A percentile compares a stretch with the other conserved stretches of the same genome.
These are phyloP conservation scores for Ceratina calcarata DNA, from an alignment of 1,140 invertebrate genomes.

Conservation along the genomic window DNA sequence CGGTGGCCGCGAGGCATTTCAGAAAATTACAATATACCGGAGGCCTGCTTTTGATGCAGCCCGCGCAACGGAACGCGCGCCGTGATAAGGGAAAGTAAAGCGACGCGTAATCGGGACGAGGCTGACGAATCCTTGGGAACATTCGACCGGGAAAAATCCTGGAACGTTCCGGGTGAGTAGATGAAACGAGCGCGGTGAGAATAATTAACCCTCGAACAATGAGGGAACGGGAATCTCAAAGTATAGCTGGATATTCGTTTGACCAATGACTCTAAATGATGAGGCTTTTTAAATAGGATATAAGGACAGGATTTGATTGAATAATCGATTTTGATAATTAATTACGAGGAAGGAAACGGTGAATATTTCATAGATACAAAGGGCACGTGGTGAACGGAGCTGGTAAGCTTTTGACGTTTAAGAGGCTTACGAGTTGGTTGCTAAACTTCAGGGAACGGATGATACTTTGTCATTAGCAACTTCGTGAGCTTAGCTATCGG, in stretches of 20 bases:
- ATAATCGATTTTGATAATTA: too few species aligned
- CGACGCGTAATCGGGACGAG: constrained; percentile 3
- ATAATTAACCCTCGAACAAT: too few species aligned
- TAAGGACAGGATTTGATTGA: too few species aligned
- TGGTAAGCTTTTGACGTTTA: constrained; percentile 2
- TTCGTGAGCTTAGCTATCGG: too few species aligned
- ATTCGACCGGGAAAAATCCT: background rate
- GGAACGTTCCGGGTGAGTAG: background rate
- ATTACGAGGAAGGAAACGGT: too few species aligned
- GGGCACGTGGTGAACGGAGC: background rate
- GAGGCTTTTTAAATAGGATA: too few species aligned
- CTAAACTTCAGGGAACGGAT: background rate
- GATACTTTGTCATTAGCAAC: background rate
- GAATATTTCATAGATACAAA: too few species aligned
- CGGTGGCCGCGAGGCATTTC: constrained; percentile 23
- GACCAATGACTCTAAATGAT: too few species aligned
- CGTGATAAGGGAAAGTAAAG: background rate
- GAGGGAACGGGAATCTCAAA: background rate
- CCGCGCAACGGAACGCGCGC: background rate
- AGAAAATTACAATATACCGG: constrained; percentile 27
- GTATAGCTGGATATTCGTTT: background rate
- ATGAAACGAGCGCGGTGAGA: background rate
- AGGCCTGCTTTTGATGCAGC: constrained; percentile 15
- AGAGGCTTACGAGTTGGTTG: background rate
- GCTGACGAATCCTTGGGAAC: constrained; percentile 5